These are phyloP conservation scores for Sapayoa aenigma DNA, from an alignment of 2,113 vertebrate genomes.

Conservation along the genomic window DNA sequence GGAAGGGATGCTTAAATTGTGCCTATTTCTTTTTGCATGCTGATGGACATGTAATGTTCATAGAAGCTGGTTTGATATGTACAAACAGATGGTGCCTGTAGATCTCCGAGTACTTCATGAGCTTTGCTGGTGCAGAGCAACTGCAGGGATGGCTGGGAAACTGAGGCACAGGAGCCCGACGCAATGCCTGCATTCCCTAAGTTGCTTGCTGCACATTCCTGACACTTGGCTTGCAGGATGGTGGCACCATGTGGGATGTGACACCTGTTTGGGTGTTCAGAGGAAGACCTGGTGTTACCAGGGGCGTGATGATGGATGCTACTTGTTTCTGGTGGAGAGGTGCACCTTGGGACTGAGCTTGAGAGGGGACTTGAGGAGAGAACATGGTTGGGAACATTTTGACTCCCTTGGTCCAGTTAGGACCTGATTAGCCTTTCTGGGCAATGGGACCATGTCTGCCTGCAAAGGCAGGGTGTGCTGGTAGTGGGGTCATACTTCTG, in stretches of 20 bases:
- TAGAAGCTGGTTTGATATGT: background rate
- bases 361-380: background rate
- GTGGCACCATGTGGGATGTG: accelerated
- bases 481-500: background rate
- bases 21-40: accelerated
- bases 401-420: accelerated
- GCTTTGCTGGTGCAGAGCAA: background rate
- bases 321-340: background rate
- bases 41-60: accelerated
- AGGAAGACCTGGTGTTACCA: background rate
- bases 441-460: accelerated
- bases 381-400: accelerated
- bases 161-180: background rate
- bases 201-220: background rate
- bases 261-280: accelerated
- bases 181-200: background rate
- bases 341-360: background rate
- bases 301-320: background rate
- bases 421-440: background rate
- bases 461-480: background rate
- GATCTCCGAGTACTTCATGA: background rate
- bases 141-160: background rate
- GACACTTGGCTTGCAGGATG: background rate
- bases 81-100: background rate
- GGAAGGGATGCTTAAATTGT: background rate